phyloP scores from a whole-genome alignment of 2,888 invertebrate species.

The Harpagoxenus sublaevis region DNA sequence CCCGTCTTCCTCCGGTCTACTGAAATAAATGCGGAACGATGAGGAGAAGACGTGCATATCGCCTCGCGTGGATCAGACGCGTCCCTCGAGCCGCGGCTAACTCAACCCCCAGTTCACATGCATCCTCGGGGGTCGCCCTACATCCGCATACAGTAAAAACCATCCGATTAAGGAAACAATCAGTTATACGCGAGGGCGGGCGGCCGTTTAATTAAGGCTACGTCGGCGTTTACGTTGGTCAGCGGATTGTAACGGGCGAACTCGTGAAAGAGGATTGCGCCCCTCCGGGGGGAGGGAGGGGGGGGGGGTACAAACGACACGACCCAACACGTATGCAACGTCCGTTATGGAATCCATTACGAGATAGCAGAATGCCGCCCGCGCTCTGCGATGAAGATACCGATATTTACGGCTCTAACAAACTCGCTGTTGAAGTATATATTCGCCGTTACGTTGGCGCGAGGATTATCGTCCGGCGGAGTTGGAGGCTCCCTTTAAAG shows the following conservation, averaged over 20 bases:
- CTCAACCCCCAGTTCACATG: background rate
- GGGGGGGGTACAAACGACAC: slow-evolving; percentile 7
- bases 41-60: slow-evolving; percentile 11
- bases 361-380: slow-evolving; percentile 42
- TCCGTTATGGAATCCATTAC: slow-evolving; percentile 60
- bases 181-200: background rate
- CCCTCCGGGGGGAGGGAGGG: background rate
- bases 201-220: slow-evolving; percentile 40
- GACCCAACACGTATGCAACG: slow-evolving; percentile 43
- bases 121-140: background rate
- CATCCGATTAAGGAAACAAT: slow-evolving; percentile 46
- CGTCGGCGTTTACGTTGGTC: slow-evolving; percentile 43
- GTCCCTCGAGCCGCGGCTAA: background rate
- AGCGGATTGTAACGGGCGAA: slow-evolving; percentile 23
- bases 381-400: slow-evolving; percentile 49
- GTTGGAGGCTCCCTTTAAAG: background rate
- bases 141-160: slow-evolving; percentile 23
- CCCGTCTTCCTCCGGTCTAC: background rate
- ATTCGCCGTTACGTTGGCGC: slow-evolving; percentile 39
- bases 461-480: slow-evolving; percentile 18
- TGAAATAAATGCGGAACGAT: slow-evolving; percentile 18
- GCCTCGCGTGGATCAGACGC: background rate
- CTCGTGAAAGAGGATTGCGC: slow-evolving; percentile 1
- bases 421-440: slow-evolving; percentile 24
- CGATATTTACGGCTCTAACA: slow-evolving; percentile 51